phyloP scores from a whole-genome alignment of 2,113 vertebrate genomes.

The Sinocyclocheilus anophthalmus region DNA sequence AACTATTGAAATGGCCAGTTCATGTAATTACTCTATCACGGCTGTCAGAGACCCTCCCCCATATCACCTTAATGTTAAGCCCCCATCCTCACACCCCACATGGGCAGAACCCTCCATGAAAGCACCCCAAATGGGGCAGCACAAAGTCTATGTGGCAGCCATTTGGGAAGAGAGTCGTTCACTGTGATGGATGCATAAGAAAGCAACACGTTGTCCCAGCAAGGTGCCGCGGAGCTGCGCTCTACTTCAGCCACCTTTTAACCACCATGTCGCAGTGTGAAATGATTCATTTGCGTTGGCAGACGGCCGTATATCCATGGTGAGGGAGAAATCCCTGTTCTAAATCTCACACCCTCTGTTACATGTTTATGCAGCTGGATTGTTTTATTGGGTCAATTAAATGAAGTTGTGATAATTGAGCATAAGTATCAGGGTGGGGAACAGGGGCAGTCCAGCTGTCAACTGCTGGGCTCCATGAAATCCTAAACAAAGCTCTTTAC shows the following conservation, averaged over 20 bases:
- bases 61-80: constrained; percentile 40
- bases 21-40: neutral
- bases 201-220: constrained; percentile 73
- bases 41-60: constrained; percentile 42
- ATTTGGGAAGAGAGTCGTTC: constrained; percentile 77
- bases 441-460: constrained; percentile 71
- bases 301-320: constrained; percentile 66
- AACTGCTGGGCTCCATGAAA: constrained; percentile 46
- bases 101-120: constrained; percentile 62
- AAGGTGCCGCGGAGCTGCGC: constrained; percentile 71
- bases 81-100: constrained; percentile 61
- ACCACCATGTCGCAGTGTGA: constrained; percentile 67
- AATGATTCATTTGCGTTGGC: constrained; percentile 74
- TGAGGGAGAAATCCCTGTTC: constrained; percentile 68
- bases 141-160: constrained; percentile 63
- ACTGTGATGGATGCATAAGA: constrained; percentile 74
- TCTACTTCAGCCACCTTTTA: constrained; percentile 72
- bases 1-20: constrained; percentile 1
- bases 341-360: constrained; percentile 76
- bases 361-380: constrained; percentile 83
- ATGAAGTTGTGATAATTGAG: constrained; percentile 74
- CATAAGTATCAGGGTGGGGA: constrained; percentile 64
- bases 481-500: constrained; percentile 34
- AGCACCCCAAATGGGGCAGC: constrained; percentile 73
- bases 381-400: constrained; percentile 77